Evolutionary conservation across 2,888 invertebrate genomes (phyloP), one percentile per base, ranked within the genome.

Genomic region (Silvanus unidentatus): DNA sequence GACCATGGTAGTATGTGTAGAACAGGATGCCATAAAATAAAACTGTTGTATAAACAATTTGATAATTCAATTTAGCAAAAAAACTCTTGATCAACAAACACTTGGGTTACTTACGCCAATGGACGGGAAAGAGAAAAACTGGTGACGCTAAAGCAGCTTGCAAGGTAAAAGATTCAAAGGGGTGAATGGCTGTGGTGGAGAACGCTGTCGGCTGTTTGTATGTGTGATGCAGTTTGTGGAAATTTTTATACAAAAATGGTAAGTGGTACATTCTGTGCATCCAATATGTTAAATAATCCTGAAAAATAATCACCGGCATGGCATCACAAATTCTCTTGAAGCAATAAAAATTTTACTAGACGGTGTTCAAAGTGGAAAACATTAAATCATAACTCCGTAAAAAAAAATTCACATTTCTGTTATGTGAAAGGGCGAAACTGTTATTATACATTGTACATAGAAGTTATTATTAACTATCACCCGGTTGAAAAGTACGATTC

Each of bases 171-270:
- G 85, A 77, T 71, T 86, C 86, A 0, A 83, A 64, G 0, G 86
- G 86, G 58, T 86, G 86, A 57, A 86, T 83, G 37, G 86, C 86
- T 1, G 83, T 82, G 1, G 84, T 84, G 1, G 85, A 84, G 71
- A 84, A 86, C 1, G 84, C 84, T 0, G 86, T 86, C 0, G 86
- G 86, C 62, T 84, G 83, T 63, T 84, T 84, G 70, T 85, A 86
- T 54, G 79, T 81, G 70, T 86, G 86, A 60, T 86, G 86, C 0
- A 83, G 69, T 67, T 86, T 86, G 72, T 86, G 86, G 68, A 86
- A 84, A 58, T 77, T 65, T 63, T 80, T 81, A 74, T 84, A 85
- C 32, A 86, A 66, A 67, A 75, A 82, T 0, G 81, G 84, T 0
- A 75, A 75, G 67, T 86, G 86, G 68, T 82, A 84, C 48, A 81